Base-by-base conservation (phyloP, 2,113 vertebrate species). In the Callionymus lyra region DNA sequence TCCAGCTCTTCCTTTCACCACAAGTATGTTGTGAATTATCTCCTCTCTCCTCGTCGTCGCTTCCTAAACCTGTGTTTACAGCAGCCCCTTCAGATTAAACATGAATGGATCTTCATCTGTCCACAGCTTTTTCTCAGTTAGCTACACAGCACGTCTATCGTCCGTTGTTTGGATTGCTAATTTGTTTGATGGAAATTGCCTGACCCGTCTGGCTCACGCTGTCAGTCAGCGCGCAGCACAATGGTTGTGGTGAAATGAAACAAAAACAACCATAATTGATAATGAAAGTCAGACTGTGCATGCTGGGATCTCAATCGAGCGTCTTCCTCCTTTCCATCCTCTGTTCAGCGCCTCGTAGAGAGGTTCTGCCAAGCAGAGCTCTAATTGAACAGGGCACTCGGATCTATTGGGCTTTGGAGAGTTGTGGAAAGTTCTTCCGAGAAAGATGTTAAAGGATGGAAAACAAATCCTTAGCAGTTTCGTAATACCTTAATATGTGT, bases 191-290 rank as follows among this genome's bases (percentile, higher is more conserved):
- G 74, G 77, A 77, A 81, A 77, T 71, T 53, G 59, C 59, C 41
- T 49, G 65, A 48, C 55, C 59, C 58, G 39, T 64, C 56, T 16
- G 37, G 19, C 14, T 38, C 41, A 17, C 43, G 40, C 70, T 79
- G 68, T 62, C 73, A 79, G 70, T 68, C 66, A 76, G 61, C 16
- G 46, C 60, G 70, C 63, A 77, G 82, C 75, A 72, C 21, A 76
- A 80, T 71, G 79, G 66, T 34, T 82, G 85, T 2, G 79, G 82
- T 81, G 34, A 58, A 69, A 76, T 70, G 79, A 80, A 84, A 79
- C 79, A 83, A 85, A 84, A 86, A 84, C 83, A 83, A 69, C 53
- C 56, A 19, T 83, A 85, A 84, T 82, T 84, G 80, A 79, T 85
- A 85, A 86, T 85, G 80, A 82, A 74, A 81, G 73, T 82, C 80